A percentile compares a stretch with the other conserved stretches of the same genome.
Conservation (phyloP, 2,113 vertebrate species). For the Onychorhynchus coronatus region DNA sequence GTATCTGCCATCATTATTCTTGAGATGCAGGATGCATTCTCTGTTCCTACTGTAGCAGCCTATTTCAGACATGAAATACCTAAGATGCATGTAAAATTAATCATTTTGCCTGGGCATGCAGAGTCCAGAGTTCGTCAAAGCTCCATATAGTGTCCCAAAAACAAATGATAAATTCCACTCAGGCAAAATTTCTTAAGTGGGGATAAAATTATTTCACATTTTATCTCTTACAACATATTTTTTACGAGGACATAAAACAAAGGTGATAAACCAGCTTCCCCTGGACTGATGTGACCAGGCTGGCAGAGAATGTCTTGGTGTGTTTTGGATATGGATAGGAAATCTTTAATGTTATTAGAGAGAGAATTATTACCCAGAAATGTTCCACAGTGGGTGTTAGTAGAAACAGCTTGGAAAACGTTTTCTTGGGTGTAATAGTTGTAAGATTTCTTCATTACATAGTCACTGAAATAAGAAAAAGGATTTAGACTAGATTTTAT, state of each 20-base stretch:
- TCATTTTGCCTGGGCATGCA: neutral
- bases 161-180: neutral
- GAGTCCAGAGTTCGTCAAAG: neutral
- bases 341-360: neutral
- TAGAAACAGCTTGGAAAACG: neutral
- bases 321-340: neutral
- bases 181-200: neutral
- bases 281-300: neutral
- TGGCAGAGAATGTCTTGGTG: neutral
- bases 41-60: neutral
- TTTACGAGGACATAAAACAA: neutral
- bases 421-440: neutral
- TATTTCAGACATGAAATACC: neutral
- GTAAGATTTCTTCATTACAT: neutral
- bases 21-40: neutral
- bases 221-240: neutral
- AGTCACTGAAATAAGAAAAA: neutral
- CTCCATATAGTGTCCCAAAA: neutral
- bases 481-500: neutral
- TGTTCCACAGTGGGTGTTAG: neutral
- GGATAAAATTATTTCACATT: slow-evolving; percentile 2
- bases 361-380: neutral
- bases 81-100: neutral
- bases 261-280: neutral
- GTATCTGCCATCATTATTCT: neutral